Conservation (phyloP, 2,797 vertebrate species). For the Clarias laeviceps region DNA sequence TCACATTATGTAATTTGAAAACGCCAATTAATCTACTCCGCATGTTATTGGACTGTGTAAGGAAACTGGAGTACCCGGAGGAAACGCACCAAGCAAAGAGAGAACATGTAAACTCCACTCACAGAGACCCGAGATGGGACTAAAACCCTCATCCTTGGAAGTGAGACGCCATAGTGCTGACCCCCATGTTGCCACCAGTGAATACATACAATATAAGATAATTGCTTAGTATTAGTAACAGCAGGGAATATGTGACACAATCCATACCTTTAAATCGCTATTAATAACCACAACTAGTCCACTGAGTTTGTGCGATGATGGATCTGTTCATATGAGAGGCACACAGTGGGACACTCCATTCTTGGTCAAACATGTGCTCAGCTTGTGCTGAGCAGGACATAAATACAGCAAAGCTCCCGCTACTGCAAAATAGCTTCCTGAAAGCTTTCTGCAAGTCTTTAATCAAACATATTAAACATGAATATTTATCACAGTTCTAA, state of each 20-base stretch:
- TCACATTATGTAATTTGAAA: too few relatives aligned
- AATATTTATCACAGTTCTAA: slow-evolving; percentile 23
- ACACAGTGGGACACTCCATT: slow-evolving; percentile 16
- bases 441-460: background rate
- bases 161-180: too few relatives aligned
- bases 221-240: background rate
- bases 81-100: too few relatives aligned
- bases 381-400: background rate
- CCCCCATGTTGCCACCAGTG: too few relatives aligned
- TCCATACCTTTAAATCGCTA: background rate
- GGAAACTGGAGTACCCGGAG: too few relatives aligned
- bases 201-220: background rate
- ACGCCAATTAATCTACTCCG: too few relatives aligned
- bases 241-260: background rate
- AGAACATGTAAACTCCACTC: too few relatives aligned
- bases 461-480: slow-evolving; percentile 13
- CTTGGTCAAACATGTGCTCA: slow-evolving; percentile 2
- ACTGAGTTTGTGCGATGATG: background rate
- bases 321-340: slow-evolving; percentile 27
- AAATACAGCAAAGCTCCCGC: background rate
- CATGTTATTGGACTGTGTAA: too few relatives aligned
- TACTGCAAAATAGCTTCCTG: slow-evolving; percentile 1
- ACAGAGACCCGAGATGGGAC: too few relatives aligned
- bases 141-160: too few relatives aligned
- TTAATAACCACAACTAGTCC: slow-evolving; percentile 18